phyloP scores from a whole-genome alignment of 2,797 vertebrate genomes.

The Chrysocyon brachyurus region DNA sequence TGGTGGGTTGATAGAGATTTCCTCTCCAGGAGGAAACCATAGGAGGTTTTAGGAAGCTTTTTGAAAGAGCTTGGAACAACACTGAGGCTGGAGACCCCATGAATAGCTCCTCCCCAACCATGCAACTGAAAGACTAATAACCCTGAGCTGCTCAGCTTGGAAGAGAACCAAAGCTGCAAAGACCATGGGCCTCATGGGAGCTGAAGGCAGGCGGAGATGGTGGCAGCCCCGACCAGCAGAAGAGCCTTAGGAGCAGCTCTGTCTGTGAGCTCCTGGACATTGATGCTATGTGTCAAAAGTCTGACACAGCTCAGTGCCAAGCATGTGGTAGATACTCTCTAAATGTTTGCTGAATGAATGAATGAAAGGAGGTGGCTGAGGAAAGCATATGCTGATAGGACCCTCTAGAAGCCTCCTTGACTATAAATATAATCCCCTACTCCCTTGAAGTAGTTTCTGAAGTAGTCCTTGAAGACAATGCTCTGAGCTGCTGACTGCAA shows the following conservation, averaged over 20 bases:
- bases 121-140: not conserved
- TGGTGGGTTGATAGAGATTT: not conserved
- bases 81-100: not conserved
- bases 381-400: not conserved
- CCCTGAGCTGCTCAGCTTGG: not conserved
- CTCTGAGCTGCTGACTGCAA: not conserved
- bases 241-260: not conserved
- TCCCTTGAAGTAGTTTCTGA: not conserved
- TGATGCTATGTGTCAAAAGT: not conserved
- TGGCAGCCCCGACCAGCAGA: not conserved
- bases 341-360: conserved; percentile 48
- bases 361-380: conserved; percentile 7
- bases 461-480: not conserved
- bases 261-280: not conserved
- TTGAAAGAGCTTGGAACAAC: conserved; percentile 15
- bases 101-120: not conserved
- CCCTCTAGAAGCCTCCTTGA: not conserved
- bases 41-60: not conserved
- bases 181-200: not conserved
- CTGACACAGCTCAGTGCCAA: not conserved
- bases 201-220: not conserved
- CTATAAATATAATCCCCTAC: not conserved
- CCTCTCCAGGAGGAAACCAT: accelerated
- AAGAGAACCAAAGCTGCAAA: not conserved
- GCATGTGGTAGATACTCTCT: not conserved